Evolutionary conservation across 2,797 vertebrate genomes (phyloP).

Genomic region (Furcifer pardalis): DNA sequence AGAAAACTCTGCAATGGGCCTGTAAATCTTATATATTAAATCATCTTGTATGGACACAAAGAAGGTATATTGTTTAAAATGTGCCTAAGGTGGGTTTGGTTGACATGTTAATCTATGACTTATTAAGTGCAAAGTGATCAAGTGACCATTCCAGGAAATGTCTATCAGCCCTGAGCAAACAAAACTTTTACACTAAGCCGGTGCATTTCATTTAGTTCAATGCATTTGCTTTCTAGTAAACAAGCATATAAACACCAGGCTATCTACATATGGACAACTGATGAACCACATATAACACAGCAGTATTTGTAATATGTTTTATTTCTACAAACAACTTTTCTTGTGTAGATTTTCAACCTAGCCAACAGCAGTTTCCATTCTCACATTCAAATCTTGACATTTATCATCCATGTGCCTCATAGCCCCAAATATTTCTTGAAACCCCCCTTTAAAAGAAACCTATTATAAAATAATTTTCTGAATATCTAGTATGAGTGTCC

Average conservation of each 20-base stretch:
- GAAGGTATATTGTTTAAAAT: neutral
- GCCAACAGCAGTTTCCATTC: neutral
- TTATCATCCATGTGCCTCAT: neutral
- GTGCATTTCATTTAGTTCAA: neutral
- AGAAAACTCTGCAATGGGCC: neutral
- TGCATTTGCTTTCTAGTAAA: conserved; percentile 7
- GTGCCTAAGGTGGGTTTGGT: neutral
- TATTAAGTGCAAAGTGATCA: neutral
- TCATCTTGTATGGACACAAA: neutral
- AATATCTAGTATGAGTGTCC: conserved; percentile 3
- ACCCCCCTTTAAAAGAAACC: neutral
- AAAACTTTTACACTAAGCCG: neutral
- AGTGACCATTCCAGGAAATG: neutral
- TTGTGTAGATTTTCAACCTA: neutral
- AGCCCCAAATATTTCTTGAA: neutral
- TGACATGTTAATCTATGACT: neutral
- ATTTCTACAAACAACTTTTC: neutral
- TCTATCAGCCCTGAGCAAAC: neutral
- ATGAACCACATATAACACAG: neutral
- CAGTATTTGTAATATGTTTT: neutral
- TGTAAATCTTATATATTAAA: neutral
- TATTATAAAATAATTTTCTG: conserved; percentile 27
- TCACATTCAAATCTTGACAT: neutral
- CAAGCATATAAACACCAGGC: neutral
- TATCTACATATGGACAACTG: no score